Conservation (phyloP, 2,888 invertebrate species). For the Ectemnius continuus region DNA sequence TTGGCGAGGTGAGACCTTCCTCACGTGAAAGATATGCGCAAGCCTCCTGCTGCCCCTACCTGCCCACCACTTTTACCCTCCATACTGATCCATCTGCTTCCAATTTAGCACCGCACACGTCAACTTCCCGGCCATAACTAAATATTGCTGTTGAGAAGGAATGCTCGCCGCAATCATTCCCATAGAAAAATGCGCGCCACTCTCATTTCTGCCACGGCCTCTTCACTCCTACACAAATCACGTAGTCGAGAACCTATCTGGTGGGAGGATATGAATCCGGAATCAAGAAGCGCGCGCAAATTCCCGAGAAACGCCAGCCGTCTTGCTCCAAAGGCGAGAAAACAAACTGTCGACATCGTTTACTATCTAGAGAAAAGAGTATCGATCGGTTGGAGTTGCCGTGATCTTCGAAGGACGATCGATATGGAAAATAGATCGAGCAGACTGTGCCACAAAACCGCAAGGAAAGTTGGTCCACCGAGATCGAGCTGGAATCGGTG, state of each 20-base stretch:
- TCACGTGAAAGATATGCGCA: slow-evolving; percentile 54
- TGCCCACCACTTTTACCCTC: slow-evolving; percentile 42
- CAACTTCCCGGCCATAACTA: not conserved
- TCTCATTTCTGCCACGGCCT: too few relatives aligned
- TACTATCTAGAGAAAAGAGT: slow-evolving; percentile 10
- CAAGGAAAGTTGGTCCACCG: slow-evolving; percentile 44
- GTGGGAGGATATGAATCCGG: slow-evolving; percentile 25
- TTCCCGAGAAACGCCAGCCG: slow-evolving; percentile 6
- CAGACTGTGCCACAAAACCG: slow-evolving; percentile 50
- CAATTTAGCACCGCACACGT: not conserved
- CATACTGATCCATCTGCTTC: not conserved
- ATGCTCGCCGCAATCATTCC: too few relatives aligned
- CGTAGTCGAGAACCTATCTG: slow-evolving; percentile 19
- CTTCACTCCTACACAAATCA: slow-evolving; percentile 16
- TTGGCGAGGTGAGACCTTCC: slow-evolving; percentile 65
- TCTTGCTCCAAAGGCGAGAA: too few relatives aligned
- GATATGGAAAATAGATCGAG: slow-evolving; percentile 46
- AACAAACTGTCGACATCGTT: too few relatives aligned
- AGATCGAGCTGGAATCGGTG: slow-evolving; percentile 10
- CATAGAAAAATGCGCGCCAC: too few relatives aligned
- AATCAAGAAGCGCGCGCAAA: slow-evolving; percentile 17
- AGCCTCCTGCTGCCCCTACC: slow-evolving; percentile 38
- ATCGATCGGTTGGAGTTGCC: slow-evolving; percentile 24
- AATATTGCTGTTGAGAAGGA: too few relatives aligned
- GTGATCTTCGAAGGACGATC: slow-evolving; percentile 32